A percentile compares a stretch with the other conserved stretches of the same genome.
phyloP scores from a whole-genome alignment of 2,113 vertebrate species.

The Lucifuga dentata region DNA sequence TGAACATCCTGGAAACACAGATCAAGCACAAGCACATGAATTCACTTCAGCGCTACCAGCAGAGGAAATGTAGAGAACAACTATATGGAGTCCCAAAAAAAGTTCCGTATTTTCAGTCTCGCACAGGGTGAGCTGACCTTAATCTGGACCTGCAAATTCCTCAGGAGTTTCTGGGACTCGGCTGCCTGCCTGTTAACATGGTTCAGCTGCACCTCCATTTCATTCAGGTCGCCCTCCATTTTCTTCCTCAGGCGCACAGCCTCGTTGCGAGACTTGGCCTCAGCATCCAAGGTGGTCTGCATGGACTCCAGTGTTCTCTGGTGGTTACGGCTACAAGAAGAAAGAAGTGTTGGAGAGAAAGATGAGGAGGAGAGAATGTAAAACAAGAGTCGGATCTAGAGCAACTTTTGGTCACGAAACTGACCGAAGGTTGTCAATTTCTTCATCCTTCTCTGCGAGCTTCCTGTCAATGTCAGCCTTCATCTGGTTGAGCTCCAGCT shows the following conservation, averaged over 20 bases:
- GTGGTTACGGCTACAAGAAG: conserved; percentile 85
- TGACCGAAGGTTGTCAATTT: conserved; percentile 91
- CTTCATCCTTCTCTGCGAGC: conserved; percentile 92
- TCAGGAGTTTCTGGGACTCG: conserved; percentile 88
- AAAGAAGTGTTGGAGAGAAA: neutral
- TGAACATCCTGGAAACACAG: conserved; percentile 86
- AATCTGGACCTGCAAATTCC: conserved; percentile 89
- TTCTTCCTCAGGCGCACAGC: conserved; percentile 93
- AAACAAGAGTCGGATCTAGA: too few relatives aligned
- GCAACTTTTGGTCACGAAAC: conserved; percentile 7
- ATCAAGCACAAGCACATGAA: too few relatives aligned
- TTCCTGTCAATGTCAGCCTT: conserved; percentile 93
- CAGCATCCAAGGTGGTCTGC: conserved; percentile 90
- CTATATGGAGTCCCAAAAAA: too few relatives aligned
- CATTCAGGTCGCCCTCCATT: conserved; percentile 94
- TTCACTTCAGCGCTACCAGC: neutral
- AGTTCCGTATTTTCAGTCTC: neutral
- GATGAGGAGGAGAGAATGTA: neutral
- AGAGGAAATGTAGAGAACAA: too few relatives aligned
- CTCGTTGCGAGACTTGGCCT: conserved; percentile 91
- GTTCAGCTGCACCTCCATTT: conserved; percentile 94
- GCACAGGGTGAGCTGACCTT: conserved; percentile 83
- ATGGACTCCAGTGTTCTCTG: conserved; percentile 92
- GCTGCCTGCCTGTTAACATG: conserved; percentile 89
- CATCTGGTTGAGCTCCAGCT: conserved; percentile 92